Evolutionary conservation across 2,797 vertebrate species (phyloP), one percentile per base, ranked within the genome.

Genomic region (Danionella dracula): DNA sequence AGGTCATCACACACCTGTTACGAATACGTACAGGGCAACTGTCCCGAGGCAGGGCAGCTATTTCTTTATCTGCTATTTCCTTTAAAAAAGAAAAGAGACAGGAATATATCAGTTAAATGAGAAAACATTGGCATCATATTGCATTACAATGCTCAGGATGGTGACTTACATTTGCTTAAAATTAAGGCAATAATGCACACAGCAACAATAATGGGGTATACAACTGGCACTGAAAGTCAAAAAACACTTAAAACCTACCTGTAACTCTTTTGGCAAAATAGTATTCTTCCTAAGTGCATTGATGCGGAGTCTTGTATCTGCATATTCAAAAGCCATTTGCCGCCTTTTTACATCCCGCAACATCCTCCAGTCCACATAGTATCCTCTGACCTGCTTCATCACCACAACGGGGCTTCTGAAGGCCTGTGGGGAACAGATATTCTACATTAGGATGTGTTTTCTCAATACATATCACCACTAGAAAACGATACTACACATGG

Each of bases 311-410:
- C 97, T 85, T 71, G 94, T 84, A 4, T 99, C 93, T 0, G 97
- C 93, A 0, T 90, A 88, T 20, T 99, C 94, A 3, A 86, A 94
- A 0, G 94, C 93, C 87, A 93, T 83, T 59, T 88, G 90, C 78
- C 97, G 87, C 56, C 95, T 93, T 81, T 97, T 98, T 20, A 97
- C 90, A 1, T 99, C 96, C 34, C 94, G 88, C 45, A 96, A 66
- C 96, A 99, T 99, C 78, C 82, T 91, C 95, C 97, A 99, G 82
- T 99, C 75, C 7, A 96, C 94, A 0, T 96, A 95, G 76, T 95
- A 91, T 60, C 86, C 66, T 70, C 95, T 85, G 54, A 74, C 84
- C 71, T 92, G 94, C 68, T 87, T 80, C 72, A 82, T 32, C 1
- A 71, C 71, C 10, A 77, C 83, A 74, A 83, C 82, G 66, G 88